Percentiles rank a stretch among this genome's conserved stretches.
Evolutionary conservation across 2,113 vertebrate genomes (phyloP).

Genomic region (Ascaphus truei): DNA sequence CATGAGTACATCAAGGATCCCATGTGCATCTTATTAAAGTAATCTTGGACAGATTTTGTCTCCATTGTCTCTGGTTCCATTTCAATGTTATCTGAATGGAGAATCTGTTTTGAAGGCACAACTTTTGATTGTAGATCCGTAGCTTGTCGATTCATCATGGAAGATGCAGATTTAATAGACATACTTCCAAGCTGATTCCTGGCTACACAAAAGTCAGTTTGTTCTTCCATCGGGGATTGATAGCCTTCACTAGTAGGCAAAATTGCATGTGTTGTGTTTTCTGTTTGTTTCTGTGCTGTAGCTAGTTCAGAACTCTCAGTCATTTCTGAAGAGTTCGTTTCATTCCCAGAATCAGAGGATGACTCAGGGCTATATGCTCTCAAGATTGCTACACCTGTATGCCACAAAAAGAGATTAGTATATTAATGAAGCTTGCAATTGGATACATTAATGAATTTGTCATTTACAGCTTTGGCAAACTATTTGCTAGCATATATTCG

Average conservation of each 20-base stretch:
- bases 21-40: conserved; percentile 92
- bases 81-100: conserved; percentile 88
- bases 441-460: conserved; percentile 64
- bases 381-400: conserved; percentile 96
- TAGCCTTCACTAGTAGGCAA: conserved; percentile 79
- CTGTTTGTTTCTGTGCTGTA: conserved; percentile 85
- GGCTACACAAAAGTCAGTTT: conserved; percentile 71
- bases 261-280: conserved; percentile 83
- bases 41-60: conserved; percentile 93
- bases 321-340: conserved; percentile 99
- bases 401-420: conserved; percentile 77
- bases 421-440: conserved; percentile 58
- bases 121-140: conserved; percentile 76
- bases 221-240: conserved; percentile 77
- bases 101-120: conserved; percentile 85
- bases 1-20: conserved; percentile 79
- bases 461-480: neutral
- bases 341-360: conserved; percentile 97
- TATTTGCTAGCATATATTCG: neutral
- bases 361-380: conserved; percentile 97
- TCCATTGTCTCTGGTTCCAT: conserved; percentile 99
- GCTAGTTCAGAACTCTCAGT: conserved; percentile 95
- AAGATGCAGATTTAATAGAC: conserved; percentile 62
- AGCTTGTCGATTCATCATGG: conserved; percentile 57
- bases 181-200: conserved; percentile 56